These are phyloP conservation scores for Ceratosolen solmsi DNA, from an alignment of 1,140 invertebrate species.

Conservation along the genomic window DNA sequence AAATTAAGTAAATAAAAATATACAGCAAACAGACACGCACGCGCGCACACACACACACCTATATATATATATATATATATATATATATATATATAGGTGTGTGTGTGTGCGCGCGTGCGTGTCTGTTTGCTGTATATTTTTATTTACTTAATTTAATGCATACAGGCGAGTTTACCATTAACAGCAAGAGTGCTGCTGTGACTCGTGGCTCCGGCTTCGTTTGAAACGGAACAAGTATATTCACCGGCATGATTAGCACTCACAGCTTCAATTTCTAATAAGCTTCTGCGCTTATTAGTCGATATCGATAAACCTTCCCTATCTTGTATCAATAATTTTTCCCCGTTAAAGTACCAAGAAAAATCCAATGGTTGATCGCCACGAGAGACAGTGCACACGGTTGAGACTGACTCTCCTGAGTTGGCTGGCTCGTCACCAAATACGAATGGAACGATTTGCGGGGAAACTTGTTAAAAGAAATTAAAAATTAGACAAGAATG, in stretches of 20 bases:
- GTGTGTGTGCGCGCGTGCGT: too few species aligned
- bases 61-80: too few species aligned
- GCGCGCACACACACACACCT: too few species aligned
- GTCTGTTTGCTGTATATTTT: too few species aligned
- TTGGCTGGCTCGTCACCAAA: constrained; percentile 80
- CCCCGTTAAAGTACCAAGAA: constrained; percentile 79
- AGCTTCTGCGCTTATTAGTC: constrained; percentile 74
- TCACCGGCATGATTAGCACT: constrained; percentile 77
- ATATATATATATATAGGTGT: too few species aligned
- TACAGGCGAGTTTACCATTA: constrained; percentile 75
- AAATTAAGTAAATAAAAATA: too few species aligned
- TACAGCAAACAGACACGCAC: too few species aligned
- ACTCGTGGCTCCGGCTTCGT: constrained; percentile 76
- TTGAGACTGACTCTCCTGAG: constrained; percentile 80
- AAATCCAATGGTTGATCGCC: constrained; percentile 83
- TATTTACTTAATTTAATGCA: too few species aligned
- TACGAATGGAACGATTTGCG: constrained; percentile 78
- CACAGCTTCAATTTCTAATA: constrained; percentile 77
- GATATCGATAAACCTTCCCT: constrained; percentile 72
- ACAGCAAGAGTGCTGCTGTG: constrained; percentile 78
- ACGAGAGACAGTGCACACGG: constrained; percentile 81
- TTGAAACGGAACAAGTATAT: constrained; percentile 78
- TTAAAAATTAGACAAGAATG: not conserved
- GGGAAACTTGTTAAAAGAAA: constrained; percentile 73
- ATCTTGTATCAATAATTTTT: constrained; percentile 57